A percentile compares a stretch with the other conserved stretches of the same genome.
These are phyloP conservation scores for Dasyurus viverrinus DNA, from an alignment of 2,113 vertebrate species.

Conservation along the genomic window DNA sequence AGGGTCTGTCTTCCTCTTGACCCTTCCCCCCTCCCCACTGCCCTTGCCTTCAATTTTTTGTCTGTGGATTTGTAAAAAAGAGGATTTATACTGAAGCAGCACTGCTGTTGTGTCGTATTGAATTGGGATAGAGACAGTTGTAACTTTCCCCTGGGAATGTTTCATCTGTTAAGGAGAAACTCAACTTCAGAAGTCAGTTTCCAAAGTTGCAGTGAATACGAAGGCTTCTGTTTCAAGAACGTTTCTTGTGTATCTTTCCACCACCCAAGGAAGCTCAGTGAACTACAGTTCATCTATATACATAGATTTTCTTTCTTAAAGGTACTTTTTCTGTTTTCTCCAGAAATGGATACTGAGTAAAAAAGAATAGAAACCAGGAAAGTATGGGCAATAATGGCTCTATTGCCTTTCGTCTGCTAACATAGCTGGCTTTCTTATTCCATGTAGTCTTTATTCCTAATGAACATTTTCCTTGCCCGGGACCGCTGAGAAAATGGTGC, in stretches of 20 bases:
- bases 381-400: not conserved
- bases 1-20: not conserved
- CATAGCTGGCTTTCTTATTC: constrained; percentile 3
- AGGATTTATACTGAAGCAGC: not conserved
- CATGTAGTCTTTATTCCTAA: constrained; percentile 16
- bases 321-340: not conserved
- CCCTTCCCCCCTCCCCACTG: not conserved
- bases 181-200: not conserved
- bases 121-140: not conserved
- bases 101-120: constrained; percentile 6
- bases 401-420: not conserved
- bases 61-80: constrained; percentile 33
- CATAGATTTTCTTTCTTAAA: not conserved
- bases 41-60: not conserved
- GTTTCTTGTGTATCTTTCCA: not conserved
- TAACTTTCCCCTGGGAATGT: not conserved
- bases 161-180: not conserved
- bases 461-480: constrained; percentile 30
- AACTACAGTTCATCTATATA: constrained; percentile 7
- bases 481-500: constrained; percentile 6
- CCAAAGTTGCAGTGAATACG: not conserved
- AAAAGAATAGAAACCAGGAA: not conserved
- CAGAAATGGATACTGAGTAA: not conserved
- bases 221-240: not conserved
- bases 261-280: not conserved